Evolutionary conservation across 1,140 invertebrate genomes (phyloP).

Genomic region (Trissolcus basalis): DNA sequence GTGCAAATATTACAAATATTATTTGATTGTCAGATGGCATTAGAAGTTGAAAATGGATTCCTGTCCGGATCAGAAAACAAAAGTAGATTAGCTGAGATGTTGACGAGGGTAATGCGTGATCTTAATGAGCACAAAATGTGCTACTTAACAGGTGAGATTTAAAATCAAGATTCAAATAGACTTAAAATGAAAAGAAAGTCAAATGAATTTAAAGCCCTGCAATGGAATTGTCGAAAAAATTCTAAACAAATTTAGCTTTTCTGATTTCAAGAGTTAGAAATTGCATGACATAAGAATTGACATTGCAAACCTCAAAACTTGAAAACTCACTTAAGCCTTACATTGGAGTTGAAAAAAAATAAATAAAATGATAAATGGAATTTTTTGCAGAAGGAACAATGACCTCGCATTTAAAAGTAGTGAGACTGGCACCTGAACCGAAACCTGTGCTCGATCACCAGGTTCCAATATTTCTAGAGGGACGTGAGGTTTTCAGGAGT

Average conservation of each 20-base stretch:
- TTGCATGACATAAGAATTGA: too few relatives aligned
- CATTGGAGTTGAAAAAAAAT: slow-evolving; percentile 9
- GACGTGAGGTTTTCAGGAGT: slow-evolving; percentile 76
- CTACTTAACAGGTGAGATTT: slow-evolving; percentile 84
- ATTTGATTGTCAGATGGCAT: slow-evolving; percentile 79
- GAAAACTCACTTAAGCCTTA: too few relatives aligned
- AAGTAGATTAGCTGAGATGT: slow-evolving; percentile 82
- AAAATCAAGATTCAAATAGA: too few relatives aligned
- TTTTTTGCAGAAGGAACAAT: slow-evolving; percentile 84
- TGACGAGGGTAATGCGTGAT: slow-evolving; percentile 86
- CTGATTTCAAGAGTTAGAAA: too few relatives aligned
- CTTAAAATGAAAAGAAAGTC: too few relatives aligned
- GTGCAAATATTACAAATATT: too few relatives aligned
- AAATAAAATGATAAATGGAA: slow-evolving; percentile 14
- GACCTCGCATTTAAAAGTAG: slow-evolving; percentile 88
- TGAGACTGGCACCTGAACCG: slow-evolving; percentile 86
- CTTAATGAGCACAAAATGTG: slow-evolving; percentile 88
- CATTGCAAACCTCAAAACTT: too few relatives aligned
- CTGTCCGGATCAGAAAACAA: slow-evolving; percentile 82
- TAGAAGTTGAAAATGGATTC: slow-evolving; percentile 89
- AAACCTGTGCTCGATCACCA: slow-evolving; percentile 90
- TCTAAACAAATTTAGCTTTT: too few relatives aligned
- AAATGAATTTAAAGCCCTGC: too few relatives aligned
- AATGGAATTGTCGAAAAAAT: too few relatives aligned
- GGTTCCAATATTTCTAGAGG: slow-evolving; percentile 89